Conservation (phyloP, 2,113 vertebrate species). For the Muntiacus reevesi region DNA sequence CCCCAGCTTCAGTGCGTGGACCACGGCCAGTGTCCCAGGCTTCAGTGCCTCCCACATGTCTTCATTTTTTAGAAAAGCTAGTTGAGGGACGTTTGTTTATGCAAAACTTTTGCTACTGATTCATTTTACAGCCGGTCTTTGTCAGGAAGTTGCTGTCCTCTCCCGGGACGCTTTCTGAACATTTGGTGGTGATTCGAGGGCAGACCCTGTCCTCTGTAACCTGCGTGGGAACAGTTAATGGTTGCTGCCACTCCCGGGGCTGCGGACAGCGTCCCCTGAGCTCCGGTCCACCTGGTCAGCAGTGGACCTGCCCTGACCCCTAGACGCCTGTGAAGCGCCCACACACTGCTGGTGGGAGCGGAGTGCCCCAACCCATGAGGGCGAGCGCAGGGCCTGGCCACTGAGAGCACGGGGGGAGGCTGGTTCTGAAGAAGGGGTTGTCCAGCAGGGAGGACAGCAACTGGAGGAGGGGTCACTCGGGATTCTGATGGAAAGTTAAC, state of each 20-base stretch:
- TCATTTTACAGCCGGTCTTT: neutral
- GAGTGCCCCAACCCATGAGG: neutral
- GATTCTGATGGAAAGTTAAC: neutral
- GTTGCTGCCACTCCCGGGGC: too few relatives aligned
- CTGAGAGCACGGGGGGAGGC: accelerated
- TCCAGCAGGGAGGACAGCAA: neutral
- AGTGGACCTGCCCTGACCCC: neutral
- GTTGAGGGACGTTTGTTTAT: neutral
- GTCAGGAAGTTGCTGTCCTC: neutral
- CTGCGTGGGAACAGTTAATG: neutral
- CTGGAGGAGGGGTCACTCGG: neutral
- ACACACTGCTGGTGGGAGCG: neutral
- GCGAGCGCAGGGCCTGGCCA: neutral
- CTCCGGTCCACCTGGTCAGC: too few relatives aligned
- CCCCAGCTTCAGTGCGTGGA: neutral
- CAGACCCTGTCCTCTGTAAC: neutral
- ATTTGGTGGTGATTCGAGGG: neutral
- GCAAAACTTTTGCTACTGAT: neutral
- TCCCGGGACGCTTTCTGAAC: neutral
- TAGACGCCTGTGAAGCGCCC: neutral
- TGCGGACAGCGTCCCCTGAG: neutral
- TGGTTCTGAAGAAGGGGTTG: neutral
- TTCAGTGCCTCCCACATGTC: neutral
- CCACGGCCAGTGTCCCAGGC: neutral
- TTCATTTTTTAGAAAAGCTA: neutral